A percentile compares a stretch with the other conserved stretches of the same genome.
Evolutionary conservation across 1,140 invertebrate genomes (phyloP).

Genomic region (Augochlora pura): DNA sequence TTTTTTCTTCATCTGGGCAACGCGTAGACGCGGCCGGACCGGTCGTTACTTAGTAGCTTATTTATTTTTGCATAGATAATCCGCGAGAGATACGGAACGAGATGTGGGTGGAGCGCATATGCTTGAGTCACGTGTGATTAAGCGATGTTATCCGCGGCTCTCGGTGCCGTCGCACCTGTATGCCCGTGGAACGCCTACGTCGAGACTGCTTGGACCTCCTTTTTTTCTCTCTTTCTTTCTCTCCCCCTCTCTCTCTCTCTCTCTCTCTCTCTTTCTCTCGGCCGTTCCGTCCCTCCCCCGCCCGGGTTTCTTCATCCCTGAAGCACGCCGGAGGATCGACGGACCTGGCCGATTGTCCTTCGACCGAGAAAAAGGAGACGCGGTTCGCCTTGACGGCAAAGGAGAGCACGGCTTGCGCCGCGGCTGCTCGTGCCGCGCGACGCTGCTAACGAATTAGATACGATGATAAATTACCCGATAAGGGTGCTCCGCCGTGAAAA

Average conservation of each 20-base stretch:
- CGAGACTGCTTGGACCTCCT: constrained; percentile 55
- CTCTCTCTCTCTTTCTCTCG: neutral
- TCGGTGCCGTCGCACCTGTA: constrained; percentile 73
- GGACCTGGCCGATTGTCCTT: constrained; percentile 52
- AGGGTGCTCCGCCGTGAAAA: constrained; percentile 45
- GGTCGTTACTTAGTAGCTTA: constrained; percentile 70
- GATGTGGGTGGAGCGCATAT: constrained; percentile 75
- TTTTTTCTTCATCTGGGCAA: constrained; percentile 2
- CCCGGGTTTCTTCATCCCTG: constrained; percentile 49
- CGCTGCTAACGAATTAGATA: constrained; percentile 35
- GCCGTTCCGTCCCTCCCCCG: neutral
- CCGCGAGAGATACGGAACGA: constrained; percentile 68
- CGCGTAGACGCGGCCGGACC: constrained; percentile 50
- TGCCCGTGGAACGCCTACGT: constrained; percentile 68
- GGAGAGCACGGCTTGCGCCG: neutral
- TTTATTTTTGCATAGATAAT: constrained; percentile 79
- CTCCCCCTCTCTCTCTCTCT: neutral
- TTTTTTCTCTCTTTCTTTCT: constrained; percentile 35
- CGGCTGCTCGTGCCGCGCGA: neutral
- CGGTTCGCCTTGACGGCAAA: constrained; percentile 31
- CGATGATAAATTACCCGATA: constrained; percentile 54
- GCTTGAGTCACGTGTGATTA: constrained; percentile 77
- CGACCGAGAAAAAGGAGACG: neutral
- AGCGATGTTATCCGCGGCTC: constrained; percentile 76
- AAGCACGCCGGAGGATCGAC: constrained; percentile 48